Conservation (phyloP, 1,140 invertebrate genomes). For the Cherax destructor region DNA sequence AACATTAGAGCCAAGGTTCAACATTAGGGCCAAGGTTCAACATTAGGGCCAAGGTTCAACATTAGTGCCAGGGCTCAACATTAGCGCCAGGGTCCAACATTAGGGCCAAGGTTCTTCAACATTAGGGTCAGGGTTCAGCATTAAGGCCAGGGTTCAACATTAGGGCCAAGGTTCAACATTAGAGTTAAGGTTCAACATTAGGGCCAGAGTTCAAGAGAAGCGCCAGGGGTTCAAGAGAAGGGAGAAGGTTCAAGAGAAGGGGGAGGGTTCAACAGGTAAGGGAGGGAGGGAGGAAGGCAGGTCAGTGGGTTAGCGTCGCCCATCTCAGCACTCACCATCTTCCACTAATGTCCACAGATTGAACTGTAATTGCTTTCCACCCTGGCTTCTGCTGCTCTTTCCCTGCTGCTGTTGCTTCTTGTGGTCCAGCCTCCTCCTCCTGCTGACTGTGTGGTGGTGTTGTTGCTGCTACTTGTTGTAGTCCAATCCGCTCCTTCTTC, state of each 20-base stretch:
- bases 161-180: not conserved
- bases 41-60: not conserved
- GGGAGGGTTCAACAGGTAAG: slow-evolving; percentile 24
- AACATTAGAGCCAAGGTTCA: not conserved
- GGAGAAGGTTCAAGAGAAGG: not conserved
- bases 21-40: not conserved
- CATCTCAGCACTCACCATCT: slow-evolving; percentile 47
- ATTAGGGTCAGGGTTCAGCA: not conserved
- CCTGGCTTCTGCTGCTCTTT: slow-evolving; percentile 27
- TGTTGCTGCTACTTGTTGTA: not conserved
- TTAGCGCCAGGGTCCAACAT: not conserved
- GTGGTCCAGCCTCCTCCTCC: not conserved
- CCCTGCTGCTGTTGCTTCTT: not conserved
- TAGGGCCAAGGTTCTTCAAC: not conserved
- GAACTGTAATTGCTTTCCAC: slow-evolving; percentile 60
- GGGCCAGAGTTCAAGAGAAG: not conserved
- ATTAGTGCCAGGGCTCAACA: not conserved
- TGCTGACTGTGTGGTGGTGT: not conserved
- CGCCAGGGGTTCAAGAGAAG: slow-evolving; percentile 8
- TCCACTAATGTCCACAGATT: slow-evolving; percentile 47
- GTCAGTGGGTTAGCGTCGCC: slow-evolving; percentile 10
- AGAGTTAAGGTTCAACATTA: not conserved
- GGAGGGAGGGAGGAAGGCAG: not conserved
- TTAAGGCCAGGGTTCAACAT: not conserved
- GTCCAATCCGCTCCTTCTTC: not conserved